Percentiles rank a stretch among this genome's conserved stretches.
These are phyloP conservation scores for Drosophila paracracens DNA, from an alignment of 2,888 invertebrate species.

Conservation along the genomic window DNA sequence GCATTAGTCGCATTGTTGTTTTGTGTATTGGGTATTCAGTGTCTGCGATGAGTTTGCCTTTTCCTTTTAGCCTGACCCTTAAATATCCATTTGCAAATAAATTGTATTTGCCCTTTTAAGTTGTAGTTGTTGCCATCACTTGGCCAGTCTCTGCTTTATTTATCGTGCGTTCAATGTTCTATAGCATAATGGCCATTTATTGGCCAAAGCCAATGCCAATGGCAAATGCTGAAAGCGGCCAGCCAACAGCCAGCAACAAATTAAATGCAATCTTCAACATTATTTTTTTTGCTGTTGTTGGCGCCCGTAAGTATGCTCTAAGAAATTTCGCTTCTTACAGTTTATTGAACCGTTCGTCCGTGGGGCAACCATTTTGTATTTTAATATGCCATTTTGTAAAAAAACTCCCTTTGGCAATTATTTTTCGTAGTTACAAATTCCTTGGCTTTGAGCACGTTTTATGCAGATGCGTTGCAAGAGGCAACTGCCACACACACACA, in stretches of 20 bases:
- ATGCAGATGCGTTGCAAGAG: constrained; percentile 11
- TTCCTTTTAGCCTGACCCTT: constrained; percentile 67
- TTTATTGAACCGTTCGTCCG: constrained; percentile 67
- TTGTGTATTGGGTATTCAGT: constrained; percentile 11
- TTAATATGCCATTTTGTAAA: constrained; percentile 16
- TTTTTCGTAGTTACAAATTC: constrained; percentile 47
- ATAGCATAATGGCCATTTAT: constrained; percentile 75
- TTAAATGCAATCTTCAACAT: constrained; percentile 65
- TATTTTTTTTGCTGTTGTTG: constrained; percentile 8
- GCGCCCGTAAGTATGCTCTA: constrained; percentile 66
- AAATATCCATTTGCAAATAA: constrained; percentile 81
- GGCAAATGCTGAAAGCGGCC: constrained; percentile 29
- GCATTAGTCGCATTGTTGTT: constrained; percentile 51
- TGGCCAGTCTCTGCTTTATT: constrained; percentile 55
- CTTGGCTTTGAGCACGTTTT: constrained; percentile 14
- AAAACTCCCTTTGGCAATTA: constrained; percentile 55
- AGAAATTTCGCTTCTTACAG: constrained; percentile 47
- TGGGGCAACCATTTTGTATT: constrained; percentile 37
- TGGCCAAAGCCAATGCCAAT: constrained; percentile 53
- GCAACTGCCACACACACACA: constrained; percentile 53
- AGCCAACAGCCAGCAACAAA: constrained; percentile 15
- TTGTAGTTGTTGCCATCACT: constrained; percentile 30
- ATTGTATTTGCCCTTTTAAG: constrained; percentile 66
- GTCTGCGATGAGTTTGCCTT: constrained; percentile 22
- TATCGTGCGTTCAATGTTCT: constrained; percentile 71